Evolutionary conservation across 2,797 vertebrate species (phyloP).

Genomic region (Neopelma chrysocephalum): DNA sequence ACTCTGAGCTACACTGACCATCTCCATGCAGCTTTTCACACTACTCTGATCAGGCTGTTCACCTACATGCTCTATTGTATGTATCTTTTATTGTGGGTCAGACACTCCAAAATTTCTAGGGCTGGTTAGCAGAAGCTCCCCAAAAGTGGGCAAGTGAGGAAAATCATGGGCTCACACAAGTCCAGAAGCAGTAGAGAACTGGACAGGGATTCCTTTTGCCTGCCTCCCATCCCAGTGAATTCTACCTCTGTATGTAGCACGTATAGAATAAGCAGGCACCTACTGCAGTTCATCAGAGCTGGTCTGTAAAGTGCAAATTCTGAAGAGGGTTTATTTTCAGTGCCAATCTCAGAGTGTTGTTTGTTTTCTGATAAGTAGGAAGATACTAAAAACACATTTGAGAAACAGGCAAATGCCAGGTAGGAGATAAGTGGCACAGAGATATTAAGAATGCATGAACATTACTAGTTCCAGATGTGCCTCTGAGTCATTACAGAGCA

Average conservation of each 20-base stretch:
- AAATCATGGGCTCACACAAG: neutral
- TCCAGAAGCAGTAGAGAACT: neutral
- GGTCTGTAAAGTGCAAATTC: neutral
- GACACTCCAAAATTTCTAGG: neutral
- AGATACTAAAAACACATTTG: neutral
- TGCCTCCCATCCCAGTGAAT: neutral
- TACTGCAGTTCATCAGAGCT: neutral
- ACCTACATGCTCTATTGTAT: accelerated
- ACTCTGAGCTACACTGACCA: neutral
- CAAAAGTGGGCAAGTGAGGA: neutral
- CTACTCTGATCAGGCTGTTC: neutral
- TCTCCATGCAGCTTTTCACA: neutral
- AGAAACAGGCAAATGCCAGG: neutral
- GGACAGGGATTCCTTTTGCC: neutral
- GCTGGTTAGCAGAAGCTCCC: neutral
- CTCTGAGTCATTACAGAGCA: neutral
- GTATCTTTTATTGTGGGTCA: neutral
- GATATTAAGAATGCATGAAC: neutral
- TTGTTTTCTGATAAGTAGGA: neutral
- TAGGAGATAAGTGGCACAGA: neutral
- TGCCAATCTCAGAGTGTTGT: neutral
- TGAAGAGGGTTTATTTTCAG: neutral
- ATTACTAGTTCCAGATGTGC: neutral
- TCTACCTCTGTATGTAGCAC: neutral
- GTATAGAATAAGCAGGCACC: neutral